Evolutionary conservation across 2,797 vertebrate species (phyloP), one percentile per base, ranked within the genome.

Genomic region (Triplophysa yarkandensis): DNA sequence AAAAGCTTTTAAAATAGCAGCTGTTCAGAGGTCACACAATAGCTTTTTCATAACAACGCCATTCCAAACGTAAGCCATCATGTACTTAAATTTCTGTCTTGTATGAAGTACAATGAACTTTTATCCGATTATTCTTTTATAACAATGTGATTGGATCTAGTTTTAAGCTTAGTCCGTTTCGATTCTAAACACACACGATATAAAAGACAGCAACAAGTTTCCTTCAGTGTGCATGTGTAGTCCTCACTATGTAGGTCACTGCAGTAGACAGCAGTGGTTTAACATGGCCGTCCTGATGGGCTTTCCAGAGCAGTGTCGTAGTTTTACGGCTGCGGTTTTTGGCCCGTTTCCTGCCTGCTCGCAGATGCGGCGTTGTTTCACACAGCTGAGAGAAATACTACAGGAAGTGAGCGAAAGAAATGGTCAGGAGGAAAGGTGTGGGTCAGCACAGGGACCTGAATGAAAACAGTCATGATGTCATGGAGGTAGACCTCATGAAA

Each of bases 281-380:
- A 83, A 80, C 83, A 71, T 78, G 80, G 83, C 54, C 50, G 81
- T 80, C 87, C 84, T 90, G 87, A 91, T 89, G 83, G 84, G 46
- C 77, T 90, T 93, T 91, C 90, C 91, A 92, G 91, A 87, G 83
- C 64, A 36, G 82, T 88, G 88, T 90, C 88, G 80, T 60, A 85
- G 89, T 92, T 91, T 90, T 88, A 90, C 82, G 83, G 85, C 84
- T 91, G 88, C 89, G 87, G 89, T 90, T 88, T 81, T 89, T 92
- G 90, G 90, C 88, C 60, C 57, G 27, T 66, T 82, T 90, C 88
- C 87, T 85, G 83, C 83, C 76, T 79, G 81, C 74, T 69, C 19
- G 46, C 75, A 83, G 14, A 16, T 54, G 60, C 4, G 13, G 28
- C 28, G 63, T 46, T 70, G 36, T 62, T 82, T 79, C 73, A 71